These are phyloP conservation scores for Polypedilum vanderplanki DNA, from an alignment of 1,140 invertebrate species.

Conservation along the genomic window DNA sequence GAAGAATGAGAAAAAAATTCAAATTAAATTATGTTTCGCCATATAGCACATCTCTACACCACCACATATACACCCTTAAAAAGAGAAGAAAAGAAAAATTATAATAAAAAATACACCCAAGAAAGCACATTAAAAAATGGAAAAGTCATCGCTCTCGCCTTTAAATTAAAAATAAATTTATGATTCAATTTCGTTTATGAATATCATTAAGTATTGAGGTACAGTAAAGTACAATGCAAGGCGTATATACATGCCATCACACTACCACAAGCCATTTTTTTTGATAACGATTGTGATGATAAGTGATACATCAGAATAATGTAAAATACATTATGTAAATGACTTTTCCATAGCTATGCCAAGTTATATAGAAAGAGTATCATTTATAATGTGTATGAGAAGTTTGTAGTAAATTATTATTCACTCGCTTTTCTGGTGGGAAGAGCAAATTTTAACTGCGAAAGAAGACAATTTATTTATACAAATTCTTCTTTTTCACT, in stretches of 20 bases:
- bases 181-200: slow-evolving; percentile 22
- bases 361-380: too few relatives aligned
- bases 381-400: too few relatives aligned
- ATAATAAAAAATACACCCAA: neutral
- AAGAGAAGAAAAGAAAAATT: neutral
- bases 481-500: too few relatives aligned
- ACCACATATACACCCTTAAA: neutral
- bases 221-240: neutral
- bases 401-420: too few relatives aligned
- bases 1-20: slow-evolving; percentile 12
- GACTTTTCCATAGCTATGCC: neutral
- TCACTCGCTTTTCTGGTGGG: too few relatives aligned
- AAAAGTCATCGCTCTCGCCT: slow-evolving; percentile 5
- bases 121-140: slow-evolving; percentile 13
- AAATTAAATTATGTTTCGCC: slow-evolving; percentile 13
- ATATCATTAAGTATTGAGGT: slow-evolving; percentile 18
- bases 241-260: neutral
- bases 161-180: slow-evolving; percentile 29
- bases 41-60: slow-evolving; percentile 7
- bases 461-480: too few relatives aligned
- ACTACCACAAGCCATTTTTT: neutral
- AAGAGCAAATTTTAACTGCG: too few relatives aligned
- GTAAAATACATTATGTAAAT: slow-evolving; percentile 20
- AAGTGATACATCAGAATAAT: slow-evolving; percentile 12
- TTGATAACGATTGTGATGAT: slow-evolving; percentile 25